Base-by-base conservation (phyloP, 1,140 invertebrate genomes). In the Eriosoma lanigerum region DNA sequence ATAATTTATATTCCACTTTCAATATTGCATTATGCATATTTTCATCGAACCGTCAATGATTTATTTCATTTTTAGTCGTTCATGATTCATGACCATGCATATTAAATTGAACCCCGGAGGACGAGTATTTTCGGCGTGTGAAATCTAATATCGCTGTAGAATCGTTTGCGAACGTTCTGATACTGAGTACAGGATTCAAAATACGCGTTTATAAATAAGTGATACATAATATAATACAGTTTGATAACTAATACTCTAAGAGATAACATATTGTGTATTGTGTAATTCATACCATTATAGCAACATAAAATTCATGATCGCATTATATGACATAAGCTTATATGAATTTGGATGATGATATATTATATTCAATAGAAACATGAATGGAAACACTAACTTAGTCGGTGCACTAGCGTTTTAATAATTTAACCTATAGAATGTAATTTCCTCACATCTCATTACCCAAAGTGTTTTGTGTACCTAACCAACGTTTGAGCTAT, bases 151-250 rank as follows among this genome's bases (percentile, higher is more conserved):
- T 10, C 62, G 19, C 62, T n/a, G n/a, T n/a, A n/a, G n/a, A n/a
- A 19, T 15, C 19, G 19, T 38, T 1, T 12, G 32, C 32, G 21
- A 66, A 66, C 19, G 29, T 32, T 66, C 19, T 15, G 38, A n/a
- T n/a, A n/a, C 10, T 10, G n/a, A 68, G n/a, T 24, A 68, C 44
- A 46, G 38, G 62, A 66, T 66, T 66, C 44, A 8, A n/a, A 66
- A n/a, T 68, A 66, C 32, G n/a, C 24, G 38, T 46, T 68, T 68
- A 24, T 68, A 46, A 46, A 68, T 12, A 68, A n/a, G n/a, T n/a
- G n/a, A n/a, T n/a, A n/a, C n/a, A n/a, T n/a, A n/a, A n/a, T n/a
- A n/a, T n/a, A n/a, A n/a, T n/a, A n/a, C n/a, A n/a, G n/a, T n/a
- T n/a, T n/a, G n/a, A n/a, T n/a, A n/a, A n/a, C n/a, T n/a, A n/a